Evolutionary conservation across 1,140 invertebrate genomes (phyloP).

Genomic region (Araneus ventricosus): DNA sequence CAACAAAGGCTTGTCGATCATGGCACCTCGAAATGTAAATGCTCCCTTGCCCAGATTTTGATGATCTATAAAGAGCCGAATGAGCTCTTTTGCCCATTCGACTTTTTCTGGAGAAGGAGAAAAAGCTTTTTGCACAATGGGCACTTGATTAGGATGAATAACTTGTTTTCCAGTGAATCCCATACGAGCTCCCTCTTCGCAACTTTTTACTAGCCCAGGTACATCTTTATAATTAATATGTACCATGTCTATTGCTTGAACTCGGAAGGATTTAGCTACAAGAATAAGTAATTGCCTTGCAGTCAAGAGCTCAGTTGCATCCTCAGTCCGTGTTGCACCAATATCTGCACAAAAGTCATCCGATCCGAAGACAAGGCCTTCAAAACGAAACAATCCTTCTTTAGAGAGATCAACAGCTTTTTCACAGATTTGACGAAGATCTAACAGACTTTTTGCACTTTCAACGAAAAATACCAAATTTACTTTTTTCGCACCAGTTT

Average conservation of each 20-base stretch:
- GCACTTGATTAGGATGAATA: conserved; percentile 86
- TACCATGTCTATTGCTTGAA: conserved; percentile 88
- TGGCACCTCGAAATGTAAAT: conserved; percentile 84
- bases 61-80: conserved; percentile 84
- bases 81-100: conserved; percentile 85
- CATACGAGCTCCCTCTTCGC: conserved; percentile 83
- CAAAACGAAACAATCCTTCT: conserved; percentile 81
- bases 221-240: conserved; percentile 86
- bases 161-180: conserved; percentile 89
- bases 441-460: conserved; percentile 84
- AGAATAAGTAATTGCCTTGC: conserved; percentile 86
- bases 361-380: conserved; percentile 86
- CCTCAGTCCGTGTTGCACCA: conserved; percentile 83
- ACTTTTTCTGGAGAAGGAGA: conserved; percentile 83
- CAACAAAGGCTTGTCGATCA: conserved; percentile 87
- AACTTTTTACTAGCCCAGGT: conserved; percentile 82
- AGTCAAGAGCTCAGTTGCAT: conserved; percentile 84
- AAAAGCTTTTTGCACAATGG: conserved; percentile 84
- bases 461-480: conserved; percentile 85
- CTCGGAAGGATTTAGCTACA: conserved; percentile 85
- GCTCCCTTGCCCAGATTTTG: conserved; percentile 85
- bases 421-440: conserved; percentile 83
- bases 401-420: conserved; percentile 80
- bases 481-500: conserved; percentile 76
- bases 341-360: conserved; percentile 87